phyloP scores from a whole-genome alignment of 2,888 invertebrate species.

The Cremastinae sp. region DNA sequence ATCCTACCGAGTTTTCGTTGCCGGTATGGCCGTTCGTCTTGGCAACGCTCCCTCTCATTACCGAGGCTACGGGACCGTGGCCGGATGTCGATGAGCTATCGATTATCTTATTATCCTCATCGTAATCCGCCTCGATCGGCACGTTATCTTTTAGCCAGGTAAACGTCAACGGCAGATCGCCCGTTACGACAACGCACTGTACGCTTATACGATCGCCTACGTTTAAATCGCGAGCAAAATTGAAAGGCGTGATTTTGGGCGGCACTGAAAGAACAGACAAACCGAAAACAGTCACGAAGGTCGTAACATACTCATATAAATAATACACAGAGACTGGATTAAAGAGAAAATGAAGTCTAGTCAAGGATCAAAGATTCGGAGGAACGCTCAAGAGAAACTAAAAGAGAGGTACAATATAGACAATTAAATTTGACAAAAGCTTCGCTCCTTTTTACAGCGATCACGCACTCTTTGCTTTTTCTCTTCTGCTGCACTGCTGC shows the following conservation, averaged over 20 bases:
- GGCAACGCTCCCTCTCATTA: constrained; percentile 37
- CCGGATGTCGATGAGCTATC: constrained; percentile 60
- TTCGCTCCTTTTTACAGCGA: constrained; percentile 6
- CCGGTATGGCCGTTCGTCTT: constrained; percentile 35
- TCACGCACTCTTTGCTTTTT: constrained; percentile 4
- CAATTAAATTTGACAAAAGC: neutral
- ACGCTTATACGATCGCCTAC: constrained; percentile 84
- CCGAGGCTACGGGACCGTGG: constrained; percentile 30
- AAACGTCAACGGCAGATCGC: constrained; percentile 85
- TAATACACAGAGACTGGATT: constrained; percentile 43
- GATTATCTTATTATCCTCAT: constrained; percentile 69
- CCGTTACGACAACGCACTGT: constrained; percentile 84
- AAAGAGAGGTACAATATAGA: too few relatives aligned
- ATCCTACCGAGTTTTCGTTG: constrained; percentile 22
- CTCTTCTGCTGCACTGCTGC: neutral
- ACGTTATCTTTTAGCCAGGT: constrained; percentile 85
- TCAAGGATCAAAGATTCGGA: constrained; percentile 22
- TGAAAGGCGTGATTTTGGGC: constrained; percentile 86
- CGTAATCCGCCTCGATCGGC: constrained; percentile 77
- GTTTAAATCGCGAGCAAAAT: constrained; percentile 84
- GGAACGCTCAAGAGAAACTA: neutral
- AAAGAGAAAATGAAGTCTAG: neutral
- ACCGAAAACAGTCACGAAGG: constrained; percentile 51
- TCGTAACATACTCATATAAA: constrained; percentile 58
- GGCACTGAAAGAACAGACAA: constrained; percentile 81